Evolutionary conservation across 1,140 invertebrate genomes (phyloP).

Genomic region (Venturia canescens): DNA sequence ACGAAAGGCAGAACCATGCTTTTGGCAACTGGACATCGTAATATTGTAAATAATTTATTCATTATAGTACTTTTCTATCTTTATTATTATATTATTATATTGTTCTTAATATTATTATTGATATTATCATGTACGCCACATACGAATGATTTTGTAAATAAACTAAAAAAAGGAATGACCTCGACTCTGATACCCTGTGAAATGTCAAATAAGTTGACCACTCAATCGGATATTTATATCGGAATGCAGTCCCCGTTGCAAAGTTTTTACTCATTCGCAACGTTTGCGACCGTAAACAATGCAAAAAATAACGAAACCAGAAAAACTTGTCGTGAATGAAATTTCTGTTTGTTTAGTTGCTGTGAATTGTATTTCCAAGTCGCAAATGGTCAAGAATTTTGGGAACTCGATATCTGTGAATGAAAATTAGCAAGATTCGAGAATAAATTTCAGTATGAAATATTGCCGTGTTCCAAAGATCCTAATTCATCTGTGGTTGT

Average conservation of each 20-base stretch:
- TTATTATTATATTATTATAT: too few species aligned
- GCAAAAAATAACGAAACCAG: neutral
- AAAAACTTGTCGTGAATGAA: too few species aligned
- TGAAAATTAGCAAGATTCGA: too few species aligned
- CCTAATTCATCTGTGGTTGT: too few species aligned
- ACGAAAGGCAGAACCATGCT: neutral
- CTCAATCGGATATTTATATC: constrained; percentile 7
- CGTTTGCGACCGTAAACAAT: neutral
- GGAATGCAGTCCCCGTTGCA: constrained; percentile 22
- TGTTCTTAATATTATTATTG: constrained; percentile 44
- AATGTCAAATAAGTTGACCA: neutral
- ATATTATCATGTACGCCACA: constrained; percentile 48
- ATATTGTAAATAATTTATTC: constrained; percentile 66
- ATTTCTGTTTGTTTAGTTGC: too few species aligned
- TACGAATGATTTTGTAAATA: constrained; percentile 55
- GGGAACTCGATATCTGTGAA: too few species aligned
- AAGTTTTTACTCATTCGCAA: neutral
- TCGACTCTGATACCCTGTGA: constrained; percentile 4
- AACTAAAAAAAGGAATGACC: constrained; percentile 38
- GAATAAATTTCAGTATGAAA: too few species aligned
- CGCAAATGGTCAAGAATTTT: too few species aligned
- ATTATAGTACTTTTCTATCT: too few species aligned
- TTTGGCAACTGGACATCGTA: neutral
- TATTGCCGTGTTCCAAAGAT: too few species aligned
- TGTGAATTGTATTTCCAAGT: too few species aligned